Conservation (phyloP, 1,140 invertebrate genomes). For the Nasonia longicornis region DNA sequence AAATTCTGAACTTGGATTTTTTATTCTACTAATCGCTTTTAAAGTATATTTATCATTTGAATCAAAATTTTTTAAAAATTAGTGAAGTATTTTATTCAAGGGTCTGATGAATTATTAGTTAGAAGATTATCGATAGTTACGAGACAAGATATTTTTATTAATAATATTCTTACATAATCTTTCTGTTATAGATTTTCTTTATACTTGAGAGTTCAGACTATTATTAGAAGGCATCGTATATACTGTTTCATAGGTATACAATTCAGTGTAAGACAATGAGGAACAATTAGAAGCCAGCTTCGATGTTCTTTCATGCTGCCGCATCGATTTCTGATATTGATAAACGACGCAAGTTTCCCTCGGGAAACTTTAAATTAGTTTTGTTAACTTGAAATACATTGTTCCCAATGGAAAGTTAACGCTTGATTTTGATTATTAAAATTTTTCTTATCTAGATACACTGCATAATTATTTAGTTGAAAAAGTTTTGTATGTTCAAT, state of each 20-base stretch:
- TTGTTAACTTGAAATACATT: not conserved
- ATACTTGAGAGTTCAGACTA: not conserved
- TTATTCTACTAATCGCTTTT: no score
- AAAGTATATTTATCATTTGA: no score
- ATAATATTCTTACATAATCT: not conserved
- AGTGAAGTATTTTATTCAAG: no score
- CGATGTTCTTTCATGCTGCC: not conserved
- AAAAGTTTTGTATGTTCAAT: no score
- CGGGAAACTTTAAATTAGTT: not conserved
- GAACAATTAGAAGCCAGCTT: not conserved
- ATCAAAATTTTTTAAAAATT: no score
- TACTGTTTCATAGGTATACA: not conserved
- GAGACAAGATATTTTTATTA: no score
- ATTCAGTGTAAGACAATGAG: not conserved
- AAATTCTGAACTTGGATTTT: no score
- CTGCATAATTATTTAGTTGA: no score
- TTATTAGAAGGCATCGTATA: not conserved
- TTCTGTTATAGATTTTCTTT: not conserved
- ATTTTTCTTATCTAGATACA: no score
- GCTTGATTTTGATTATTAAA: not conserved
- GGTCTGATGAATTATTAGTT: no score
- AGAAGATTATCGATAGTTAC: no score
- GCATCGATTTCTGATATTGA: conserved; percentile 7
- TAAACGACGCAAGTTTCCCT: not conserved
- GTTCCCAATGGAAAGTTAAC: not conserved